Base-by-base conservation (phyloP, 2,797 vertebrate species). In the Lacerta bilineata region DNA sequence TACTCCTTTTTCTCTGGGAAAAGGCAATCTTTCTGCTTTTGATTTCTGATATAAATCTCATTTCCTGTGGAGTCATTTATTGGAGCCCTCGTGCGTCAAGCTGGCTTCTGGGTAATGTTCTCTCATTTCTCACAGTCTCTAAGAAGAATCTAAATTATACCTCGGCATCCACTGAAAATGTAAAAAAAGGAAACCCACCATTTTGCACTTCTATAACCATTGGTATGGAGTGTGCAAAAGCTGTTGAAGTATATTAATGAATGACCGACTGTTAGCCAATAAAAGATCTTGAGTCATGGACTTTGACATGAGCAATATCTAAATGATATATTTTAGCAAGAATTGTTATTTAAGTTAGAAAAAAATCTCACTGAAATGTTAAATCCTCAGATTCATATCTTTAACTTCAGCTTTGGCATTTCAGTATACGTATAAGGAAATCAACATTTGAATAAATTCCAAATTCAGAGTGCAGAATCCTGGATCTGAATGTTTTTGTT, bases 41-140 rank as follows among this genome's bases (percentile, higher is more conserved):
- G 18, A 46, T 81, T 79, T 87, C 90, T 1, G 2, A 86, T 33
- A 71, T 39, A 11, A 89, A 78, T 10, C 36, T 61, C n/a, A 23
- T 79, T 59, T 91, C 85, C 20, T 87, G 29, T 50, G 39, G 50
- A 61, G 4, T 75, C 36, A n/a, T 79, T 69, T 43, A 29, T 71
- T 11, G 77, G 43, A 68, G n/a, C n/a, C 8, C 11, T 66, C 6
- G 3, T 33, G 39, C 7, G 11, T 36, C 36, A 13, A 33, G n/a
- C 9, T 29, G 1, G 29, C 39, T 76, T 29, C n/a, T 55, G 41
- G n/a, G 39, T 25, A 10, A 11, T 39, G 59, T 23, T 15, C n/a
- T 41, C 25, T 25, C 17, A 17, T 86, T 77, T 50, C 61, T 39
- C 46, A 79, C 43, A 79, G 33, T n/a, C 13, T 17, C 46, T 41